These are phyloP conservation scores for Acrocephalus scirpaceus DNA, from an alignment of 2,797 vertebrate species.

Conservation along the genomic window DNA sequence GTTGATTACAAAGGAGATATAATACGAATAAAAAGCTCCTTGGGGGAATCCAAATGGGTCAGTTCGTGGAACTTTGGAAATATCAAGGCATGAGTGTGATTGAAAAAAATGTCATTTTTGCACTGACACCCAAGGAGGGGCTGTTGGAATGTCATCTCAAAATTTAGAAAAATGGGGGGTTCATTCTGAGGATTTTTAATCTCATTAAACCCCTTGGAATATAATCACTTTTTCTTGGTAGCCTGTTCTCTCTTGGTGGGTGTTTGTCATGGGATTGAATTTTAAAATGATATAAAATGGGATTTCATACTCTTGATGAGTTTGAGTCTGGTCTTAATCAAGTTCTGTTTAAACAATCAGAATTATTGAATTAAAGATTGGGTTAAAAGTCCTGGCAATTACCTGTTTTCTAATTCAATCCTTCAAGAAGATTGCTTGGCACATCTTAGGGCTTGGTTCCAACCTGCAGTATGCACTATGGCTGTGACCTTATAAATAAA, in stretches of 20 bases:
- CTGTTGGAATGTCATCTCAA: neutral
- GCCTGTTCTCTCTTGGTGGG: neutral
- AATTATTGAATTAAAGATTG: neutral
- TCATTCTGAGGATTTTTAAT: neutral
- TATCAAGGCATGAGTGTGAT: neutral
- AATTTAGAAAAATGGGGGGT: neutral
- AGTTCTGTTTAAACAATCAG: neutral
- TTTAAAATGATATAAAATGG: neutral
- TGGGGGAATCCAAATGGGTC: slow-evolving; percentile 49
- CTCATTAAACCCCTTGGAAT: neutral
- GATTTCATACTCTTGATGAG: neutral
- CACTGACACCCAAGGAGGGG: neutral
- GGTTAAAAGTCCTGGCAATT: neutral
- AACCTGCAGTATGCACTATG: neutral
- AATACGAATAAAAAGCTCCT: slow-evolving; percentile 70
- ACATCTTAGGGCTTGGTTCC: neutral
- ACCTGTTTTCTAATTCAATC: neutral
- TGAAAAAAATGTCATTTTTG: slow-evolving; percentile 37
- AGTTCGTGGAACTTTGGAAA: slow-evolving; percentile 18
- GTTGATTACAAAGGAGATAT: slow-evolving; percentile 80
- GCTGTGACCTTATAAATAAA: neutral
- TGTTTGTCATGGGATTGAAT: neutral
- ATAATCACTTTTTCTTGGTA: neutral
- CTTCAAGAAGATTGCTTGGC: neutral
- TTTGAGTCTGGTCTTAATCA: neutral